Evolutionary conservation across 92 coral and sea anemone species (phyloP), one percentile per base, ranked within the genome.

Genomic region (Anthopleura xanthogrammica): DNA sequence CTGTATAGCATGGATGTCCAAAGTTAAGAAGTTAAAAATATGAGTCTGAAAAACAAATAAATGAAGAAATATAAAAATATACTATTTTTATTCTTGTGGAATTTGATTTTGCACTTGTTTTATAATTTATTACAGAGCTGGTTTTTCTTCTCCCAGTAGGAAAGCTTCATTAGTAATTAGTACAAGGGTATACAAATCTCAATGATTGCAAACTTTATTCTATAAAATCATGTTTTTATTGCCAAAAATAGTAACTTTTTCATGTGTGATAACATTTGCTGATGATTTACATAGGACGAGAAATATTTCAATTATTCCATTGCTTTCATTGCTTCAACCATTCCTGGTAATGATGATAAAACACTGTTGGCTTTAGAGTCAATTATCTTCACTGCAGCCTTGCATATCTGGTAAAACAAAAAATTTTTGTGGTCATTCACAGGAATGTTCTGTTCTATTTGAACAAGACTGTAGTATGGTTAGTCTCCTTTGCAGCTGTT

Each of bases 361-460:
- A 92, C 88, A 81, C 88, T 80, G 23, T 88, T 93, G 19, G 93
- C 98, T 83, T 93, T 88, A 11, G 92, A 60, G 42, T 89, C 85
- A 36, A 93, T 85, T 36, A 90, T 58, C 77, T 65, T 80, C 41
- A 56, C 83, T 24, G 90, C 95, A 62, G 98, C 68, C 7, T 76
- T 68, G 72, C 98, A 93, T 14, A 93, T 85, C 95, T 84, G 86
- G 12, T 24, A 43, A n/a, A 8, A 24, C 55, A 78, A 52, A 50
- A 77, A 0, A 46, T 10, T 75, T 24, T 23, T 46, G 50, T 46
- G 50, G 50, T 9, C 50, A 46, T 46, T 46, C 50, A 46, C 5
- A 46, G 50, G 5, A 46, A 46, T 46, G 50, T 9, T 46, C 50
- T 46, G 50, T 46, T 46, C 50, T 46, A 46, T 46, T 46, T 9